Conservation (phyloP, 2,888 invertebrate species). For the Phrixothrix hirtus region DNA sequence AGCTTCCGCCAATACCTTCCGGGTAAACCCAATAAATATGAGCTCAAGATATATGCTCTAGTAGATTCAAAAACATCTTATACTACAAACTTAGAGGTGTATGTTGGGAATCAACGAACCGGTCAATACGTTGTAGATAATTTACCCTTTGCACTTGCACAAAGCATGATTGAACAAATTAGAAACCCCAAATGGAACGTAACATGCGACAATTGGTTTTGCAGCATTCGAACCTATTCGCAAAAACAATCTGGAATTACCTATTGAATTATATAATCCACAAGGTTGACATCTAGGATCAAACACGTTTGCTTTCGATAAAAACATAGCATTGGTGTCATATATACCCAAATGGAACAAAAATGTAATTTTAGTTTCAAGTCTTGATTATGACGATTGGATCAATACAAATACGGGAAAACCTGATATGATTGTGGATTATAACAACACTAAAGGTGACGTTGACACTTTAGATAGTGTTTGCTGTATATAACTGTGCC, state of each 20-base stretch:
- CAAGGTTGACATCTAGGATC: constrained; percentile 6
- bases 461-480: constrained; percentile 31
- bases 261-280: constrained; percentile 11
- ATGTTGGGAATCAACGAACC: constrained; percentile 37
- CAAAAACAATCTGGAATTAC: no score
- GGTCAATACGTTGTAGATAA: constrained; percentile 33
- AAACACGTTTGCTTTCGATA: constrained; percentile 35
- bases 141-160: constrained; percentile 25
- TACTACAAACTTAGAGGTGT: constrained; percentile 37
- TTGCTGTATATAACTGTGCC: constrained; percentile 25
- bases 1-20: no score
- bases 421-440: constrained; percentile 36
- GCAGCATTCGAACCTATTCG: constrained; percentile 1
- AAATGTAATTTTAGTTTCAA: constrained; percentile 41
- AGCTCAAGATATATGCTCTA: not conserved
- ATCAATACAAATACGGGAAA: constrained; percentile 39
- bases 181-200: constrained; percentile 26
- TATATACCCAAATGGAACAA: constrained; percentile 43
- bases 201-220: constrained; percentile 23
- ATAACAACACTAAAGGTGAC: constrained; percentile 32
- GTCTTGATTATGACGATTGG: constrained; percentile 38
- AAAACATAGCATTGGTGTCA: constrained; percentile 39
- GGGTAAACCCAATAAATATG: no score
- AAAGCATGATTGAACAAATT: constrained; percentile 29
- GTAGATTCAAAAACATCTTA: no score